Evolutionary conservation across 2,888 invertebrate genomes (phyloP), one percentile per base, ranked within the genome.

Genomic region (Lycophotia porphyrea): DNA sequence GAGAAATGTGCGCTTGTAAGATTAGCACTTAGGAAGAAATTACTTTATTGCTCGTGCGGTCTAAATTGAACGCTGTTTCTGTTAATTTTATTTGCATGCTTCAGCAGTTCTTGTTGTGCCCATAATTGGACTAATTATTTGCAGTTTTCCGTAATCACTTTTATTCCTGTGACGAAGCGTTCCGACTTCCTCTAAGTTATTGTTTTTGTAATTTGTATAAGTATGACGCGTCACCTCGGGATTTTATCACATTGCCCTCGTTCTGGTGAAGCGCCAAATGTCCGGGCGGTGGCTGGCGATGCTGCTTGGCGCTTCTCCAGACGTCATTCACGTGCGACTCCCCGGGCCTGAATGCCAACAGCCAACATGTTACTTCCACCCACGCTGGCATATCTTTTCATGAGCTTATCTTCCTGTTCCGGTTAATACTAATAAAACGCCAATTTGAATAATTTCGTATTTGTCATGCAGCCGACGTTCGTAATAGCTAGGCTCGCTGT

Each of bases 401-500:
- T 85, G 81, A 86, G 88, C 88, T 88, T 89, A 89, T 90, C 92
- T 93, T 93, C 93, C 93, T 93, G 92, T 95, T 95, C 95, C 95
- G 94, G 92, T 91, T 34, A 34, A 60, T 88, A 83, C 81, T 71
- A 80, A 69, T 74, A 77, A 77, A 70, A 47, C 67, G 63, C n/a
- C 39, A 21, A 79, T 85, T 75, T 74, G 21, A 74, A 82, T 80
- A 73, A 71, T 75, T 73, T 76, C 58, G 58, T 31, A 39, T 63
- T 72, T 71, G 61, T 64, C 61, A 74, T 72, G 39, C 72, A 55
- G 52, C 7, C 9, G 27, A 64, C n/a, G 55, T 63, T 49, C 58
- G 39, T 47, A 80, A 74, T 47, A 34, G 24, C 31, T 74, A 47
- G 49, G 36, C 72, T 67, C 44, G 52, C 36, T 71, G 76, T 68